These are phyloP conservation scores for Rotaria sp. DNA, from an alignment of 2,888 invertebrate species.

Conservation along the genomic window DNA sequence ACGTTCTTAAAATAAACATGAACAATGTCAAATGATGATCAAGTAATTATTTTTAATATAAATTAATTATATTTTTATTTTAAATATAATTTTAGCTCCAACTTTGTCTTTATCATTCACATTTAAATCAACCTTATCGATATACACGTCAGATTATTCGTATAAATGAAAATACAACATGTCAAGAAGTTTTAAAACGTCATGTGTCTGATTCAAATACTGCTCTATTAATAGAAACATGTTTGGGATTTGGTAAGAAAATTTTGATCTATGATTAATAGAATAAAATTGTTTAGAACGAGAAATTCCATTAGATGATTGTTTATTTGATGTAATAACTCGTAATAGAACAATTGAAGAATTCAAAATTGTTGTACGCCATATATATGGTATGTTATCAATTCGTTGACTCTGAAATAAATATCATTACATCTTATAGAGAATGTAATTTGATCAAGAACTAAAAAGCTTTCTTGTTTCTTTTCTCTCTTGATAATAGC, in stretches of 20 bases:
- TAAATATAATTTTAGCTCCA: background rate
- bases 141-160: background rate
- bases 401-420: background rate
- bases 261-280: too few relatives aligned
- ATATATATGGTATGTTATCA: background rate
- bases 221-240: background rate
- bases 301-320: background rate
- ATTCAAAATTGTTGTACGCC: background rate
- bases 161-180: background rate
- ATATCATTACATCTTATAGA: too few relatives aligned
- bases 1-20: background rate
- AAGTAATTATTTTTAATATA: background rate
- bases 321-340: background rate
- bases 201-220: background rate
- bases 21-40: background rate
- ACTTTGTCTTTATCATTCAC: conserved; percentile 2
- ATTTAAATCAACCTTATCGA: background rate
- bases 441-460: background rate
- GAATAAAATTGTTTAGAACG: background rate
- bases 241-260: background rate
- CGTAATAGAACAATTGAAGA: background rate
- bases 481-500: background rate
- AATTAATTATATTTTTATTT: background rate
- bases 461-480: background rate
- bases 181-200: background rate